Evolutionary conservation across 2,113 vertebrate genomes (phyloP), one percentile per base, ranked within the genome.

Genomic region (Syrrhaptes paradoxus): DNA sequence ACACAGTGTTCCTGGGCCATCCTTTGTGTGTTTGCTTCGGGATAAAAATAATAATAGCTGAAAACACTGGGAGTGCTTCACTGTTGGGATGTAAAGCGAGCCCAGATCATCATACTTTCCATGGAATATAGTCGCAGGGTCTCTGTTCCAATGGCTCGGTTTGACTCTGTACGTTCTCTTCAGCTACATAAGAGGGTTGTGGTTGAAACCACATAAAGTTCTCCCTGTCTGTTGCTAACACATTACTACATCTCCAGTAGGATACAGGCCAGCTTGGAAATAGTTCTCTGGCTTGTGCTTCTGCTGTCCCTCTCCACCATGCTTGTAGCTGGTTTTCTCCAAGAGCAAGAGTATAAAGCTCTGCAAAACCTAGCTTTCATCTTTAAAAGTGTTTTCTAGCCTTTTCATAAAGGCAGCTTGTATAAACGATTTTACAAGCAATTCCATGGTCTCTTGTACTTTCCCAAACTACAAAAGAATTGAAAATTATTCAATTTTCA

Each of bases 401-500:
- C 51, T 82, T 75, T 51, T n/a, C 7, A 6, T 48, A 31, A 70
- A 59, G 57, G 48, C 63, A 83, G 63, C 75, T 82, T 73, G 63
- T 58, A 38, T 49, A 45, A 83, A 68, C 2, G 10, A 4, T 68
- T 76, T 85, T 68, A 68, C 45, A 59, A 70, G 49, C 17, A 45
- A n/a, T 70, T 91, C 74, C 58, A 10, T 1, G 29, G 17, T 45
- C 45, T 83, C 67, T 79, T 78, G 34, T 77, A 38, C 67, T 81
- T 84, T 55, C 19, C 58, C 67, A 34, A 73, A 32, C 59, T 81
- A 74, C 68, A 87, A 51, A 87, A 59, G 59, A 61, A 84, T 54
- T 54, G 72, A 72, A 90, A 67, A 80, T 80, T 76, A 59, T 93
- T 90, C 45, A 57, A 65, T 92, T 96, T 85, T 88, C 88, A 80